Evolutionary conservation across 2,888 invertebrate species (phyloP).

Genomic region (Globia sparganii): DNA sequence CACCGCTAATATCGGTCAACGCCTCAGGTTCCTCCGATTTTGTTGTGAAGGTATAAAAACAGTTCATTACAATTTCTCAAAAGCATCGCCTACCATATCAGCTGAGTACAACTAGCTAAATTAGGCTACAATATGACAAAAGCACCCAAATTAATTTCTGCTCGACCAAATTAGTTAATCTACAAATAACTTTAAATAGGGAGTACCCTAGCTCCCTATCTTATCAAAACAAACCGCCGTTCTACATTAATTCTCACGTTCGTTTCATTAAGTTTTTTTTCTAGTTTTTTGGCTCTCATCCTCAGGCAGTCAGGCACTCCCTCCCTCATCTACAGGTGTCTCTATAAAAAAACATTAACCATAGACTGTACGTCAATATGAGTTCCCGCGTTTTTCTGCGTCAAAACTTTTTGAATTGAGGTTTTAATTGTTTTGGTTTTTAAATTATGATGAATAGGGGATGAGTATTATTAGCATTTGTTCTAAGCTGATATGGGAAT

Average conservation of each 20-base stretch:
- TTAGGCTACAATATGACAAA: not conserved
- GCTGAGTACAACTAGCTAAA: not conserved
- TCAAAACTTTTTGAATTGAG: constrained; percentile 55
- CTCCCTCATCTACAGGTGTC: constrained; percentile 83
- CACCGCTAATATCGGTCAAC: not conserved
- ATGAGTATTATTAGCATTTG: constrained; percentile 17
- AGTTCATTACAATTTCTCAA: not conserved
- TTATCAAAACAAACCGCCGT: constrained; percentile 38
- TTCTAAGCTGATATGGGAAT: constrained; percentile 12
- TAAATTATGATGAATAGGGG: constrained; percentile 33
- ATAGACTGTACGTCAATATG: constrained; percentile 73
- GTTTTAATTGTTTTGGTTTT: constrained; percentile 63
- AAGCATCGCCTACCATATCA: not conserved
- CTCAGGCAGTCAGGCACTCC: constrained; percentile 65
- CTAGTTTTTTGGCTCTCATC: constrained; percentile 67
- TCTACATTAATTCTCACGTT: constrained; percentile 79
- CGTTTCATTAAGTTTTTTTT: constrained; percentile 79
- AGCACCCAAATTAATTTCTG: not conserved
- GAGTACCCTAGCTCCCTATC: not conserved
- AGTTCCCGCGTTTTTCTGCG: constrained; percentile 79
- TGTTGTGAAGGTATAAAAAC: not conserved
- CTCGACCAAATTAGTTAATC: not conserved
- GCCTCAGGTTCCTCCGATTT: not conserved
- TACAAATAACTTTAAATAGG: constrained; percentile 6
- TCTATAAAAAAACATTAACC: constrained; percentile 74